Percentiles rank a stretch among this genome's conserved stretches.
phyloP scores from a whole-genome alignment of 2,113 vertebrate species.

The Tretioscincus oriximinensis region DNA sequence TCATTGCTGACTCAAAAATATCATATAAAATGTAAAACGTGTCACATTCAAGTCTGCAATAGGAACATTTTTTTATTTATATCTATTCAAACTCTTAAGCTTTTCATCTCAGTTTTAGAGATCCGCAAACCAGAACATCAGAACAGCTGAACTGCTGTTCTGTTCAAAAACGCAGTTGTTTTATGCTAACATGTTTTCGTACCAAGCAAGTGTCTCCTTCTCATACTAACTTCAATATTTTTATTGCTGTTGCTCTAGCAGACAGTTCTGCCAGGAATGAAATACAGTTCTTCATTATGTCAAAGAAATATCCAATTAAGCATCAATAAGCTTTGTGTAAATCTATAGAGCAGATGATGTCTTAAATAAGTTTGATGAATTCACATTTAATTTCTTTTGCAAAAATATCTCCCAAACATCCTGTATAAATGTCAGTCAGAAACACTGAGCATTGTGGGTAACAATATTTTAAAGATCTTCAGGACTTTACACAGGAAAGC shows the following conservation, averaged over 20 bases:
- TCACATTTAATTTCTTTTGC: constrained; percentile 58
- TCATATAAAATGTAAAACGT: neutral
- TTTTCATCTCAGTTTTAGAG: neutral
- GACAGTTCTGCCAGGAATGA: constrained; percentile 35
- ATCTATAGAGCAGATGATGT: constrained; percentile 65
- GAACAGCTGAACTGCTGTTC: neutral
- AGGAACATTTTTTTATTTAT: neutral
- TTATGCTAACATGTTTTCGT: neutral
- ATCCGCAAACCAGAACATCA: neutral
- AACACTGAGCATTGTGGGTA: constrained; percentile 38
- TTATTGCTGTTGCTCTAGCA: constrained; percentile 43
- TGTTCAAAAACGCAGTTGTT: neutral
- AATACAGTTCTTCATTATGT: constrained; percentile 67
- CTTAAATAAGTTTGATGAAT: constrained; percentile 66
- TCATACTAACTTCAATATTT: constrained; percentile 18
- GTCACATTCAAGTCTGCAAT: neutral
- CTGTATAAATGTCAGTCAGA: constrained; percentile 51
- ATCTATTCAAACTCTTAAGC: neutral
- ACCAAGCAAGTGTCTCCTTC: constrained; percentile 14
- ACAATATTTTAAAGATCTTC: constrained; percentile 33
- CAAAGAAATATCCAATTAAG: constrained; percentile 73
- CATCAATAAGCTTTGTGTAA: constrained; percentile 66
- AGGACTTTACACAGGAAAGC: constrained; percentile 52
- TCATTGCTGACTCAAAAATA: no score
- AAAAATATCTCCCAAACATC: constrained; percentile 8